Conservation (phyloP, 2,888 invertebrate species). For the Drosophila greeni region DNA sequence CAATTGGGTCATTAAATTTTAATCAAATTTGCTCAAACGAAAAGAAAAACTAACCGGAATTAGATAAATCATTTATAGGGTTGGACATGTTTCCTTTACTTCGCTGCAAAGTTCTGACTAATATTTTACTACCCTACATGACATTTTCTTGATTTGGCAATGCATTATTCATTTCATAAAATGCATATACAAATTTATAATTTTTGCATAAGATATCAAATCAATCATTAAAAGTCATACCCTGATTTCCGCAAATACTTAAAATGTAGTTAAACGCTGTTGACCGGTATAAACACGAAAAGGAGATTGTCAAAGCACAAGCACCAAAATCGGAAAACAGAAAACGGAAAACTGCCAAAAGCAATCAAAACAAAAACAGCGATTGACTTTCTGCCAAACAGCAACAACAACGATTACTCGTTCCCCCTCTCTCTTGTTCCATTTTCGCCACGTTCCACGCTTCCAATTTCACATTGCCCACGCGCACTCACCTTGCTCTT, state of each 20-base stretch:
- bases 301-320: slow-evolving; percentile 30
- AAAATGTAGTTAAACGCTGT: background rate
- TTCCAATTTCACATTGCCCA: background rate
- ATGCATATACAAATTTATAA: no score
- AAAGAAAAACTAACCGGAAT: no score
- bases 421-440: slow-evolving; percentile 12
- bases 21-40: no score
- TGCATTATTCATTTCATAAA: no score
- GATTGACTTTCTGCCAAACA: slow-evolving; percentile 58
- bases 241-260: background rate
- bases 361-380: slow-evolving; percentile 69
- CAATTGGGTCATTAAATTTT: no score
- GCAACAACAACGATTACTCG: slow-evolving; percentile 11
- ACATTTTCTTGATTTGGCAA: no score
- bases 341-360: slow-evolving; percentile 51
- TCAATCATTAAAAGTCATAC: background rate
- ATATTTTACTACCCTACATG: no score
- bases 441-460: slow-evolving; percentile 12
- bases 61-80: no score
- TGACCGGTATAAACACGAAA: slow-evolving; percentile 15
- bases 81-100: no score
- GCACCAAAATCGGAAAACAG: slow-evolving; percentile 39
- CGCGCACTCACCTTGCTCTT: slow-evolving; percentile 77
- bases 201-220: background rate
- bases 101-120: no score